Evolutionary conservation across 1,140 invertebrate species (phyloP).

Genomic region (Chionoecetes opilio): DNA sequence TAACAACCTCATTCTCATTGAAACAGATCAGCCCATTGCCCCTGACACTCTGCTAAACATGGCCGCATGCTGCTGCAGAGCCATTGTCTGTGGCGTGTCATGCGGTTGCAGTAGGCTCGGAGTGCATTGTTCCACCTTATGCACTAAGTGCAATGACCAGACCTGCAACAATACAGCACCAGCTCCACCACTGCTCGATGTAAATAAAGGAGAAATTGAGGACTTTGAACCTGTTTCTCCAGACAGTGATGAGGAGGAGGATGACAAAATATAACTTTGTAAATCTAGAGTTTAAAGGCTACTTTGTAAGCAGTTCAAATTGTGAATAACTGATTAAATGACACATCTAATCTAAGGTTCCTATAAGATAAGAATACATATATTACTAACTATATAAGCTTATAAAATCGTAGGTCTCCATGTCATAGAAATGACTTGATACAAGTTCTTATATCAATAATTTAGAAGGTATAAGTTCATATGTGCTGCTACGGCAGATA

Average conservation of each 20-base stretch:
- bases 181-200: constrained; percentile 54
- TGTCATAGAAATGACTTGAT: too few species aligned
- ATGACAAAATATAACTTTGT: too few species aligned
- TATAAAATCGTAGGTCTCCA: too few species aligned
- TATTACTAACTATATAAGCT: too few species aligned
- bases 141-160: constrained; percentile 48
- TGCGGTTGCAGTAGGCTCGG: constrained; percentile 57
- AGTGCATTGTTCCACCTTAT: constrained; percentile 52
- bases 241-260: constrained; percentile 55
- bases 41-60: constrained; percentile 66
- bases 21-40: constrained; percentile 55
- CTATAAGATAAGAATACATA: too few species aligned
- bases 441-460: too few species aligned
- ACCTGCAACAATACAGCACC: constrained; percentile 63
- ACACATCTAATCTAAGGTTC: too few species aligned
- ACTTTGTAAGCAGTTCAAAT: too few species aligned
- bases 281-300: too few species aligned
- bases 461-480: too few species aligned
- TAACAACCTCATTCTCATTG: constrained; percentile 57
- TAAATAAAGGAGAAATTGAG: constrained; percentile 46
- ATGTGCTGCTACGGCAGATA: too few species aligned
- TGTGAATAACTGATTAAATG: too few species aligned
- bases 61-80: constrained; percentile 47
- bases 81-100: constrained; percentile 61
- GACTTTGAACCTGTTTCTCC: constrained; percentile 17